phyloP scores from a whole-genome alignment of 1,140 invertebrate genomes.

The Cyphomyrmex costatus region DNA sequence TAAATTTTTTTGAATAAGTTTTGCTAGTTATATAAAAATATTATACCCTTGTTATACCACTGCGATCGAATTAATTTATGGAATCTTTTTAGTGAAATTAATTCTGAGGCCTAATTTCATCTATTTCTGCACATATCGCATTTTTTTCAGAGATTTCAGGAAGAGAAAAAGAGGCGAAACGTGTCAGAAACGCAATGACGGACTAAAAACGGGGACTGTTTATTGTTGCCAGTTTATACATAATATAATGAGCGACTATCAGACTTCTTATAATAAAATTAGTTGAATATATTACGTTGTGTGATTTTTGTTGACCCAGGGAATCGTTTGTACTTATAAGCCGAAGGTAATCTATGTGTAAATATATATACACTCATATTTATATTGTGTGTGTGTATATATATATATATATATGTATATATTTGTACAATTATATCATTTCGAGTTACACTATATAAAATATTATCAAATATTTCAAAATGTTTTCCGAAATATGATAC shows the following conservation, averaged over 20 bases:
- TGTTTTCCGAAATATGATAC: slow-evolving; percentile 12
- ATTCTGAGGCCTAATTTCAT: not conserved
- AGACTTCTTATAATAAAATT: slow-evolving; percentile 60
- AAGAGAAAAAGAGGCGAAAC: not conserved
- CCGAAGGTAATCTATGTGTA: slow-evolving; percentile 75
- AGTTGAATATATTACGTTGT: slow-evolving; percentile 77
- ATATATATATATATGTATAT: slow-evolving; percentile 3
- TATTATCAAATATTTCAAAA: slow-evolving; percentile 14
- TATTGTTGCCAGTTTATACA: slow-evolving; percentile 86
- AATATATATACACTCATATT: slow-evolving; percentile 70
- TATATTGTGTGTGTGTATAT: not conserved
- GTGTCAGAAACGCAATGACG: not conserved
- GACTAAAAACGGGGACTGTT: slow-evolving; percentile 82
- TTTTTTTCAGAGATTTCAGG: not conserved
- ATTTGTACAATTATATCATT: slow-evolving; percentile 29
- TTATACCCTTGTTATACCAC: not conserved
- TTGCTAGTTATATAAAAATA: not conserved
- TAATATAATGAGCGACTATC: slow-evolving; percentile 71
- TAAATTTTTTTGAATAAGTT: not conserved
- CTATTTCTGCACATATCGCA: not conserved
- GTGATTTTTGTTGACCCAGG: slow-evolving; percentile 85
- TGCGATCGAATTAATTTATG: not conserved
- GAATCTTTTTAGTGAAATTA: not conserved
- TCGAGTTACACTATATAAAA: slow-evolving; percentile 17
- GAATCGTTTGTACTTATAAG: slow-evolving; percentile 86